Conservation (phyloP, 92 coral and sea anemone species). For the Epizoanthus illoricatus region DNA sequence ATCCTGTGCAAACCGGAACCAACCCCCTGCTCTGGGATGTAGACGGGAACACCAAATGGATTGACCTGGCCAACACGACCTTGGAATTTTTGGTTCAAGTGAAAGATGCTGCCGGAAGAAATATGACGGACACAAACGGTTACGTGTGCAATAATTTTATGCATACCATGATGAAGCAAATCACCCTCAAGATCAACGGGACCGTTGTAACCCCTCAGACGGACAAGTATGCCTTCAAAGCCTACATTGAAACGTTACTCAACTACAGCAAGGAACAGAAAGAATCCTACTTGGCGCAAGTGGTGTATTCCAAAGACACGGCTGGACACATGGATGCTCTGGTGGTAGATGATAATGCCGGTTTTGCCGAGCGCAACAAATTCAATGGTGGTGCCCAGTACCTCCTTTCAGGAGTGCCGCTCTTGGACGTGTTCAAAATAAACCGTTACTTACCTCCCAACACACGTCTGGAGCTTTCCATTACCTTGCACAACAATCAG, state of each 20-base stretch:
- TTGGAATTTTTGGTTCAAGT: constrained; percentile 21
- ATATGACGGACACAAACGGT: background rate
- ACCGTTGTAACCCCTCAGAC: constrained; percentile 37
- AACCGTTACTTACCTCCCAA: constrained; percentile 9
- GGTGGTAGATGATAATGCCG: background rate
- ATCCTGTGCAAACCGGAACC: constrained; percentile 14
- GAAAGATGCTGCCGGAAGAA: background rate
- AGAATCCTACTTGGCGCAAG: constrained; percentile 16
- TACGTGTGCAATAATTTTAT: constrained; percentile 16
- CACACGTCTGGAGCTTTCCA: constrained; percentile 11
- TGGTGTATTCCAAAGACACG: constrained; percentile 23
- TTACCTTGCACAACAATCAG: constrained; percentile 13
- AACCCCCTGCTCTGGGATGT: constrained; percentile 35
- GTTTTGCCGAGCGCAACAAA: background rate
- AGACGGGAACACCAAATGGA: constrained; percentile 1
- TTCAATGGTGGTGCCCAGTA: constrained; percentile 17
- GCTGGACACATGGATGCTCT: constrained; percentile 24
- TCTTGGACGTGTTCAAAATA: constrained; percentile 11
- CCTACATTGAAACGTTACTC: constrained; percentile 23
- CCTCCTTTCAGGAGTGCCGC: constrained; percentile 39
- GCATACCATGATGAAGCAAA: constrained; percentile 34
- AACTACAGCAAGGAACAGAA: constrained; percentile 33
- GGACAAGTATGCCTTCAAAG: constrained; percentile 40
- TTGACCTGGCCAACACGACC: constrained; percentile 27
- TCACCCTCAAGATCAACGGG: constrained; percentile 38